Evolutionary conservation across 1,140 invertebrate genomes (phyloP), one percentile per base, ranked within the genome.

Genomic region (Adelges cooleyi): DNA sequence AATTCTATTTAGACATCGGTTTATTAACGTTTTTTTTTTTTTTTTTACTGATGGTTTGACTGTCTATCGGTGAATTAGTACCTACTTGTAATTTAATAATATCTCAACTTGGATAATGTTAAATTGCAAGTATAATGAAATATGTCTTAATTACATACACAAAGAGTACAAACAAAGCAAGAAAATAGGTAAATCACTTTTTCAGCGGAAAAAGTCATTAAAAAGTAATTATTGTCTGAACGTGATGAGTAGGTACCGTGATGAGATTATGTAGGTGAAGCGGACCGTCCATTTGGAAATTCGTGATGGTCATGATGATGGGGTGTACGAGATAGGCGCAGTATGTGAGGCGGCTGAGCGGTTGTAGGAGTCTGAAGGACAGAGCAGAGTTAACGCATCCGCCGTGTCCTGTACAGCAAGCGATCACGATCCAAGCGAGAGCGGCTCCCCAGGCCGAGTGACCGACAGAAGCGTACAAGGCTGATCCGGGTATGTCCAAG

Each of bases 281-380:
- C 2, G 87, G 83, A 67, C 86, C 86, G 69, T 89, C 86, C 78
- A 89, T 81, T 44, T 84, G 79, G 70, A 84, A 89, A 40, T 83
- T 81, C 15, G 84, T 86, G 44, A 86, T 80, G 74, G 85, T 82
- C 86, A 90, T 89, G 66, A 91, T 81, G 66, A 89, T 82, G 9
- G 89, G 89, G 77, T 95, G 92, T 13, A 95, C 81, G 23, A 95
- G 80, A 74, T 95, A 96, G 9, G 90, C 86, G 73, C 88, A 89
- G 75, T 93, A 95, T 1, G 91, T 92, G 36, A 95, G 80, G 53
- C 91, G 80, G 68, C 87, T 89, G n/a, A 95, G 77, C 0, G 92
- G 91, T 69, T 91, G 81, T 42, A 91, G 80, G 0, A 86, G 81
- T 40, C 82, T 80, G 74, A 89, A 89, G 1, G 89, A 91, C 18